A percentile compares a stretch with the other conserved stretches of the same genome.
Conservation (phyloP, 2,888 invertebrate species). For the Xestoiulus laeticollis region DNA sequence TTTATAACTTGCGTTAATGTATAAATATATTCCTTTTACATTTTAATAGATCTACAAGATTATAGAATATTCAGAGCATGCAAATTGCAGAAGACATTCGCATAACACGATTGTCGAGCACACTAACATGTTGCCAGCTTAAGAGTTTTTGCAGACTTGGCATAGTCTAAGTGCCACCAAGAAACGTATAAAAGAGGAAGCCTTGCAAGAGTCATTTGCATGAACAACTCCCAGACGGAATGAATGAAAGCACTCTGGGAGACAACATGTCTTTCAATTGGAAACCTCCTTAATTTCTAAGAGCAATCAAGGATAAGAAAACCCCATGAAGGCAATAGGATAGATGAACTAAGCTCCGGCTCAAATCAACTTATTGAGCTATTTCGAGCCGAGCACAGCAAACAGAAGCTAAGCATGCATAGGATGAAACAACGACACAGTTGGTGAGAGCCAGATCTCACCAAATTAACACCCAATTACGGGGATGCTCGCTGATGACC, state of each 20-base stretch:
- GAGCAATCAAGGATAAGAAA: conserved; percentile 47
- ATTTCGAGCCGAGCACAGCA: conserved; percentile 24
- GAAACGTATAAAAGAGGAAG: background rate
- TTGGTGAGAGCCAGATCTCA: conserved; percentile 49
- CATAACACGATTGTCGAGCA: background rate
- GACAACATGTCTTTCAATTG: conserved; percentile 37
- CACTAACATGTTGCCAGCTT: background rate
- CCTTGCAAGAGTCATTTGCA: background rate
- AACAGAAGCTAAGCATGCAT: conserved; percentile 46
- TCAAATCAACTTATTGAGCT: conserved; percentile 45
- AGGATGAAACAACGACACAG: conserved; percentile 47
- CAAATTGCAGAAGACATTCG: background rate
- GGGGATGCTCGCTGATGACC: conserved; percentile 52
- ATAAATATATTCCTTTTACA: no score
- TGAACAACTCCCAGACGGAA: conserved; percentile 33
- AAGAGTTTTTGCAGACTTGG: background rate
- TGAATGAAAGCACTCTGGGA: conserved; percentile 34
- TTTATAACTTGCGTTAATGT: no score
- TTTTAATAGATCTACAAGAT: background rate
- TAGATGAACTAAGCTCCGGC: conserved; percentile 33
- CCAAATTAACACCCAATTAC: conserved; percentile 54
- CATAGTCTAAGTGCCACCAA: background rate
- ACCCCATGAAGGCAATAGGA: conserved; percentile 40
- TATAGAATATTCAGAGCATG: background rate
- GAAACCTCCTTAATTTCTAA: conserved; percentile 44